A percentile compares a stretch with the other conserved stretches of the same genome.
Evolutionary conservation across 2,113 vertebrate species (phyloP).

Genomic region (Columba livia): DNA sequence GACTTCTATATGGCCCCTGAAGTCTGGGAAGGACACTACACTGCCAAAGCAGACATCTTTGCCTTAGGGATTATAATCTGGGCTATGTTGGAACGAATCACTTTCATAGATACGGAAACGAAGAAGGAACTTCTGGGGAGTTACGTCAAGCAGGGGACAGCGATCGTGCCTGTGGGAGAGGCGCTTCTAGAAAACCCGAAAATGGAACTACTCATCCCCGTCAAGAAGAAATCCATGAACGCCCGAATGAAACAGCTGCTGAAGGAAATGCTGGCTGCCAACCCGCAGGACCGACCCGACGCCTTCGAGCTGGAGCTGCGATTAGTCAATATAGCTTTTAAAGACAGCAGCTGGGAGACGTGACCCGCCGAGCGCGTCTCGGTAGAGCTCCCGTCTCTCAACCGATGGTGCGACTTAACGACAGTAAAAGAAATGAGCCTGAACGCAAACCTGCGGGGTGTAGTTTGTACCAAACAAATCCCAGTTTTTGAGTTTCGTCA

Average conservation of each 20-base stretch:
- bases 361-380: constrained; percentile 68
- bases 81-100: constrained; percentile 97
- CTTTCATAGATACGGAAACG: constrained; percentile 91
- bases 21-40: constrained; percentile 97
- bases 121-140: constrained; percentile 95
- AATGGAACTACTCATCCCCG: constrained; percentile 95
- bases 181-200: constrained; percentile 95
- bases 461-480: neutral
- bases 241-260: constrained; percentile 92
- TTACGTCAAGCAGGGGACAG: constrained; percentile 90
- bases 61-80: constrained; percentile 96
- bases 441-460: constrained; percentile 30
- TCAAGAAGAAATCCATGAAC: constrained; percentile 95
- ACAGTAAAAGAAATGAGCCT: constrained; percentile 39
- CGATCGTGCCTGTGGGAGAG: constrained; percentile 93
- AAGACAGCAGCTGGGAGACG: constrained; percentile 96
- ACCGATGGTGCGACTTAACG: constrained; percentile 2
- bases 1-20: constrained; percentile 99
- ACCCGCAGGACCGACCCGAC: constrained; percentile 94
- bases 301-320: constrained; percentile 95
- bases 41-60: constrained; percentile 97
- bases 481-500: neutral
- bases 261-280: constrained; percentile 94
- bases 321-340: constrained; percentile 95
- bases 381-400: constrained; percentile 40